Base-by-base conservation (phyloP, 1,140 invertebrate genomes). In the Brachionus angularis region DNA sequence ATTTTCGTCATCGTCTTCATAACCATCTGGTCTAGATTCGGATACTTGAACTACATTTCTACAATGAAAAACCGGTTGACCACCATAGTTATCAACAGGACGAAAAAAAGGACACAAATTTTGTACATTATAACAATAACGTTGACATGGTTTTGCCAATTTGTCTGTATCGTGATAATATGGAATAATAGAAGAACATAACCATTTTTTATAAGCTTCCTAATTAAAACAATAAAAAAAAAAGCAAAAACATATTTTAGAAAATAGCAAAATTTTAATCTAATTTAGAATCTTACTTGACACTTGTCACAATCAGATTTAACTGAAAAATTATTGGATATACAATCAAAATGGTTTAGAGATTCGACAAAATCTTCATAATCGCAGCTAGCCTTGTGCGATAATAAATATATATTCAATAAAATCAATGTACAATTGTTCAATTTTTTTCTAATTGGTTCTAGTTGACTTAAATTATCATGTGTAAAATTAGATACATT, bases 141-240 rank as follows among this genome's bases (percentile, higher is more conserved):
- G 42, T 33, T 47, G 62, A n/a, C 62, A 67, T 33, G 62, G 62
- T 36, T 50, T 67, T 10, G 53, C 53, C 7, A 67, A 34, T 50
- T 49, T 31, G 23, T 67, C n/a, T 8, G 46, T 34, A 18, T 36
- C 42, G 16, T 33, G 12, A 23, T 47, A 67, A 27, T 33, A 67
- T 2, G 62, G 62, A 16, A 67, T 67, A 10, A 47, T 67, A n/a
- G 47, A 47, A 3, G 62, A 67, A 50, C 62, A 67, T 4, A 67
- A 36, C 62, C 62, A 67, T 67, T 67, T 67, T 36, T 67, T 67
- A 18, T 67, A 67, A 8, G 62, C 62, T 34, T 67, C 14, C 62
- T 67, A 5, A 25, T 29, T 29, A 67, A 42, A 42, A 4, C 2
- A 61, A 2, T 25, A 12, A 36, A 8, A 14, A 14, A 31, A 3